Base-by-base conservation (phyloP, 1,140 invertebrate genomes). In the Acromyrmex echinatior region DNA sequence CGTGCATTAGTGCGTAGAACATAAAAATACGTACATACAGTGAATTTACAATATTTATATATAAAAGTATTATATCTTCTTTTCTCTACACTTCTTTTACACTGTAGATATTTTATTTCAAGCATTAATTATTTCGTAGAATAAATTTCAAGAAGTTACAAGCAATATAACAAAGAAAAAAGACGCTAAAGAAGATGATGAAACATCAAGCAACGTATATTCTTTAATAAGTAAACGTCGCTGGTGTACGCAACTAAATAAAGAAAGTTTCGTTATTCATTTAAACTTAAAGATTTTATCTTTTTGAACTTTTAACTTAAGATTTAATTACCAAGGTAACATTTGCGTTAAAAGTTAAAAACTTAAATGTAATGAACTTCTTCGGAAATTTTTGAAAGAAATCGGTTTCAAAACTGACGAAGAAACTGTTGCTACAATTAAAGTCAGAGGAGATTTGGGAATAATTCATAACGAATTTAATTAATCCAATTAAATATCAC, bases 11-110 rank as follows among this genome's bases (percentile, higher is more conserved):
- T 53, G 62, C n/a, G 31, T 56, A 39, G 1, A 68, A 68, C 10
- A 53, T 53, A 31, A 53, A 80, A 21, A 25, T 80, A 81, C 1
- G 21, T 84, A 25, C 53, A 60, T 60, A 73, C 49, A 56, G 51
- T 56, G 28, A 81, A 70, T 58, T 71, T 45, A 10, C 35, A 56
- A 49, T 14, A 74, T n/a, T 25, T 25, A 25, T 1, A 25, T 25
- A 25, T 25, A 25, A 25, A 25, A 25, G 25, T 25, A 25, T 25
- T 25, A 25, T 25, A 1, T 25, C 3, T 6, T 49, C 14, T 51
- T 3, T 70, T 6, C 12, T 70, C 14, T 70, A 16, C 6, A 70
- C 7, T 25, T 56, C 10, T 56, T 74, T 28, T 28, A 39, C n/a
- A 71, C 16, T 56, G 2, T 74, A 12, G 39, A 45, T 14, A 31